Conservation (phyloP, 2,888 invertebrate genomes). For the Drosophila parthenogenetica region DNA sequence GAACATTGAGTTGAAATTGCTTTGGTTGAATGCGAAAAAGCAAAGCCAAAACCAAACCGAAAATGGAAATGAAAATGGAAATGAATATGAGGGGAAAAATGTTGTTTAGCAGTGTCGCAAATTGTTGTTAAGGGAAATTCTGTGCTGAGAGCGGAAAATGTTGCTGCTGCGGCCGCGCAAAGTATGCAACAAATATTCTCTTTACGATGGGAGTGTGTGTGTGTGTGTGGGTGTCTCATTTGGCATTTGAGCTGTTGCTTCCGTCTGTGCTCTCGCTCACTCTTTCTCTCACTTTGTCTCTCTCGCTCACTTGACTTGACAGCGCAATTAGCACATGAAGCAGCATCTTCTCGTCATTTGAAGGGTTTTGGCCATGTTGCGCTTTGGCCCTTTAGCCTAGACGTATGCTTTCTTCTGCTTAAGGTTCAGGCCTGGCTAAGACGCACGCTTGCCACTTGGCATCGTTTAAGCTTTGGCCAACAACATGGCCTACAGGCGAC, state of each 20-base stretch:
- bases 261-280: conserved; percentile 44
- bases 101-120: conserved; percentile 13
- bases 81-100: conserved; percentile 26
- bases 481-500: conserved; percentile 39
- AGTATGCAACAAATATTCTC: conserved; percentile 77
- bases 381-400: conserved; percentile 49
- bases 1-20: conserved; percentile 32
- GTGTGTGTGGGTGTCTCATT: conserved; percentile 40
- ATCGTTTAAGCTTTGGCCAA: conserved; percentile 67
- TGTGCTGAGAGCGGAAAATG: conserved; percentile 52
- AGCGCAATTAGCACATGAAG: conserved; percentile 81
- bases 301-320: conserved; percentile 63
- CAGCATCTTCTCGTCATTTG: conserved; percentile 75
- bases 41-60: background rate
- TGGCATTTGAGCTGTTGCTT: conserved; percentile 76
- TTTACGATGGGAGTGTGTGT: conserved; percentile 29
- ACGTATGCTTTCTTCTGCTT: conserved; percentile 13
- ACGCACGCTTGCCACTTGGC: conserved; percentile 70
- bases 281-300: conserved; percentile 17
- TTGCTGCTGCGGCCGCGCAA: conserved; percentile 63
- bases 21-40: conserved; percentile 20
- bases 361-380: conserved; percentile 59
- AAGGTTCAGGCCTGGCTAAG: conserved; percentile 17
- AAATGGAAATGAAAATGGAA: conserved; percentile 21
- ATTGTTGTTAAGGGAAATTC: conserved; percentile 43